Conservation (phyloP, 2,888 invertebrate genomes). For the Gari tellinella region DNA sequence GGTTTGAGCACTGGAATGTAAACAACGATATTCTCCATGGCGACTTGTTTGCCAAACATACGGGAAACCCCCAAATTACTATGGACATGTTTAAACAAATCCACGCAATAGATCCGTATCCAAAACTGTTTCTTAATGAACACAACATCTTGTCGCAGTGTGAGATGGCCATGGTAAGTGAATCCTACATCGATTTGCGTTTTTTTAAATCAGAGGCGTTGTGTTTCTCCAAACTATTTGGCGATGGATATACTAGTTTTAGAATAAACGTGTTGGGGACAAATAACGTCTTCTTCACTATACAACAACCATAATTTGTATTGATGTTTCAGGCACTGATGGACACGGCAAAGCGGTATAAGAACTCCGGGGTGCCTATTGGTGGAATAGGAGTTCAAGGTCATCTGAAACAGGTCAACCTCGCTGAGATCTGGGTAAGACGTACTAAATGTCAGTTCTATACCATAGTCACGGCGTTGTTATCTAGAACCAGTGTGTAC, state of each 20-base stretch:
- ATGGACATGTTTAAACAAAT: conserved; percentile 66
- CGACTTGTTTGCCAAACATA: conserved; percentile 64
- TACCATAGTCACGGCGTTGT: too few species aligned
- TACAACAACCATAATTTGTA: too few species aligned
- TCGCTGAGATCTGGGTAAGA: background rate
- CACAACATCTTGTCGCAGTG: conserved; percentile 42
- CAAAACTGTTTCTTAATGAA: conserved; percentile 71
- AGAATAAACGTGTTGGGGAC: too few species aligned
- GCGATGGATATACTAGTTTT: too few species aligned
- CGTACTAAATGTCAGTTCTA: too few species aligned
- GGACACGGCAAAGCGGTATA: conserved; percentile 29
- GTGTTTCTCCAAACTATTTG: too few species aligned
- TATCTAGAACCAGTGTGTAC: too few species aligned
- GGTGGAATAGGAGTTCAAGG: conserved; percentile 54
- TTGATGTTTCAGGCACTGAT: conserved; percentile 40
- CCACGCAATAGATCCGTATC: conserved; percentile 50
- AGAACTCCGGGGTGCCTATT: conserved; percentile 39
- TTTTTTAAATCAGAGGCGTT: too few species aligned
- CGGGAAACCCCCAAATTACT: conserved; percentile 57
- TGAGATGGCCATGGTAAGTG: conserved; percentile 14
- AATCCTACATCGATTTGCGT: too few species aligned
- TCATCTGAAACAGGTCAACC: conserved; percentile 28
- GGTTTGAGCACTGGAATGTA: conserved; percentile 76
- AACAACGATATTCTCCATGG: conserved; percentile 75
- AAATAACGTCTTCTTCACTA: too few species aligned